phyloP scores from a whole-genome alignment of 2,797 vertebrate genomes.

The Pachyuromys duprasi region DNA sequence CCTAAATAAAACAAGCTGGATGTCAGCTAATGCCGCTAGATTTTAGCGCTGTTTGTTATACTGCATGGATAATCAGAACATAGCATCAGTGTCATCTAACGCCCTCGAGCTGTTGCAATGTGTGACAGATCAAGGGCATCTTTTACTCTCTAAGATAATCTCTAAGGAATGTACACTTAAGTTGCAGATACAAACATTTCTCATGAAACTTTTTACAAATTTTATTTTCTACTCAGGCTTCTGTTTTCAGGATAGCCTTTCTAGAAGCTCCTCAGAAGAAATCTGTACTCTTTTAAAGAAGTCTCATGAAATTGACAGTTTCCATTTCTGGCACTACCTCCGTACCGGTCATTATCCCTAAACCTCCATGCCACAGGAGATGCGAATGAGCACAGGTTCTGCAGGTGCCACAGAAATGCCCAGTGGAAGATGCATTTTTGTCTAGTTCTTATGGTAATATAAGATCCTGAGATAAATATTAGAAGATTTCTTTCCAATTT shows the following conservation, averaged over 20 bases:
- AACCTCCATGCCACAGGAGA: background rate
- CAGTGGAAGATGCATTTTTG: background rate
- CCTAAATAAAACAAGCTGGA: background rate
- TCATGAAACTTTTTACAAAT: slow-evolving; percentile 5
- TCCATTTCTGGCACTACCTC: background rate
- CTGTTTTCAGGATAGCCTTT: background rate
- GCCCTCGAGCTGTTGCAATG: background rate
- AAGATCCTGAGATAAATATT: slow-evolving; percentile 37
- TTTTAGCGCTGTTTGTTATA: background rate
- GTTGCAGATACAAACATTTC: slow-evolving; percentile 9
- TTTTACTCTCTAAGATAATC: background rate
- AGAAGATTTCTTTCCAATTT: slow-evolving; percentile 7
- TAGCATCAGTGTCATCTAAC: background rate
- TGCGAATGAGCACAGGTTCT: background rate
- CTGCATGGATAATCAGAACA: background rate
- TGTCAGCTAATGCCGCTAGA: background rate
- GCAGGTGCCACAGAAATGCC: background rate
- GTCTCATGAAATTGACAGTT: background rate
- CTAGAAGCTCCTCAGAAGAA: background rate
- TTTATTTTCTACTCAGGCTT: background rate
- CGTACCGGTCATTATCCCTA: background rate
- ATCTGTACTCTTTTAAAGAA: background rate
- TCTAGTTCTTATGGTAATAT: background rate
- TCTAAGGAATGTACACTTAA: background rate
- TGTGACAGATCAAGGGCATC: background rate